Evolutionary conservation across 2,113 vertebrate species (phyloP).

Genomic region (Candoia aspera): DNA sequence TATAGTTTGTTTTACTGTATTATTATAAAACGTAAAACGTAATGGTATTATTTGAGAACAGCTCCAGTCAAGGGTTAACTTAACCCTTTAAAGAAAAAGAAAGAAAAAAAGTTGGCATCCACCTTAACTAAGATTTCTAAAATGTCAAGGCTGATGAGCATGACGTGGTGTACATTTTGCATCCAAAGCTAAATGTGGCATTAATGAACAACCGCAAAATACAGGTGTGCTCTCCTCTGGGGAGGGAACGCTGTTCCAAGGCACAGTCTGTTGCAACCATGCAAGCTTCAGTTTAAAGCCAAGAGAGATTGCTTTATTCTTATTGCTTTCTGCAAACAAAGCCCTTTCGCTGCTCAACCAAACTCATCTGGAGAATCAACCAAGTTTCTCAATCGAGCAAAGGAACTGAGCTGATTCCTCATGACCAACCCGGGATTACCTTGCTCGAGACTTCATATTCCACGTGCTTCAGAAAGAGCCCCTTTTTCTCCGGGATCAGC

Average conservation of each 20-base stretch:
- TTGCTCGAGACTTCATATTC: slow-evolving; percentile 96
- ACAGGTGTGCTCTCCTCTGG: neutral
- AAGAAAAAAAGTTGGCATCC: neutral
- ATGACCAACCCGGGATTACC: slow-evolving; percentile 64
- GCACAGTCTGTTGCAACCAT: neutral
- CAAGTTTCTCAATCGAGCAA: neutral
- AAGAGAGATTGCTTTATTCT: neutral
- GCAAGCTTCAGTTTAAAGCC: neutral
- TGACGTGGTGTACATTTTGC: neutral
- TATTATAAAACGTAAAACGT: neutral
- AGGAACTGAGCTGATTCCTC: neutral
- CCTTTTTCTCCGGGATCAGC: slow-evolving; percentile 97
- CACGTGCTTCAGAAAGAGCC: slow-evolving; percentile 96
- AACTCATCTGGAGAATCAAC: neutral
- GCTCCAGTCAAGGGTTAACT: neutral
- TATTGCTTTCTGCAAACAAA: neutral
- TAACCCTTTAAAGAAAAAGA: neutral
- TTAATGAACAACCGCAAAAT: neutral
- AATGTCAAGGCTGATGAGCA: neutral
- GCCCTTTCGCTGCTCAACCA: neutral
- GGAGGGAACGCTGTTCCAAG: neutral
- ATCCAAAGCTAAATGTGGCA: neutral
- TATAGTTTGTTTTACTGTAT: neutral
- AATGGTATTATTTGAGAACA: neutral
- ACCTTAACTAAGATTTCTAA: neutral